Percentiles rank a stretch among this genome's conserved stretches.
Evolutionary conservation across 2,888 invertebrate species (phyloP).

Genomic region (Ormyrus nitidulus): DNA sequence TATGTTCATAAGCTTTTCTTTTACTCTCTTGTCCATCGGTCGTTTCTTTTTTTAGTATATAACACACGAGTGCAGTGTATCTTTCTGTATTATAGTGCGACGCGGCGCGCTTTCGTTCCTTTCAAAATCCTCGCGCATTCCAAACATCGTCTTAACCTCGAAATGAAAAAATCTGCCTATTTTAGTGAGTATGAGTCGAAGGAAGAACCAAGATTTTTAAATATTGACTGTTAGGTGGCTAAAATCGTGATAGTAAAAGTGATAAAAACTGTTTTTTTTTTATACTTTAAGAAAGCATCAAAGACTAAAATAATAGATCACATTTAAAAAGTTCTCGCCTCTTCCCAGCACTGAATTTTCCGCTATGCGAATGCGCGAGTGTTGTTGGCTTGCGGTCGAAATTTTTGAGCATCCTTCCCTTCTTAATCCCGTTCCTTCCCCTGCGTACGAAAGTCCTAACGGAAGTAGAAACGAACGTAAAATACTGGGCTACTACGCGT

Average conservation of each 20-base stretch:
- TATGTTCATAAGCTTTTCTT: conserved; percentile 55
- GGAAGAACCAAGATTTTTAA: conserved; percentile 54
- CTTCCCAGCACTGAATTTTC: conserved; percentile 13
- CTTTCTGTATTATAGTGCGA: conserved; percentile 47
- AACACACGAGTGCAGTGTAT: conserved; percentile 56
- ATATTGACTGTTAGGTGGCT: conserved; percentile 49
- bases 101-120: conserved; percentile 23
- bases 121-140: conserved; percentile 13
- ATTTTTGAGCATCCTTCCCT: conserved; percentile 13
- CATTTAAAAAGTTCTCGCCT: conserved; percentile 16
- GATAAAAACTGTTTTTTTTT: no score
- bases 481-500: conserved; percentile 18
- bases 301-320: conserved; percentile 33
- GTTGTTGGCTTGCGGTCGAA: background rate
- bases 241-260: conserved; percentile 39
- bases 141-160: conserved; percentile 13
- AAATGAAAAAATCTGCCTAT: conserved; percentile 30
- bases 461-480: conserved; percentile 43
- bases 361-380: conserved; percentile 32
- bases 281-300: conserved; percentile 7
- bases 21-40: conserved; percentile 58
- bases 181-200: conserved; percentile 43
- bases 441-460: conserved; percentile 11
- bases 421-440: background rate
- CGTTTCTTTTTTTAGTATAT: conserved; percentile 60